Evolutionary conservation across 1,140 invertebrate species (phyloP).

Genomic region (Paraescarpia echinospica): DNA sequence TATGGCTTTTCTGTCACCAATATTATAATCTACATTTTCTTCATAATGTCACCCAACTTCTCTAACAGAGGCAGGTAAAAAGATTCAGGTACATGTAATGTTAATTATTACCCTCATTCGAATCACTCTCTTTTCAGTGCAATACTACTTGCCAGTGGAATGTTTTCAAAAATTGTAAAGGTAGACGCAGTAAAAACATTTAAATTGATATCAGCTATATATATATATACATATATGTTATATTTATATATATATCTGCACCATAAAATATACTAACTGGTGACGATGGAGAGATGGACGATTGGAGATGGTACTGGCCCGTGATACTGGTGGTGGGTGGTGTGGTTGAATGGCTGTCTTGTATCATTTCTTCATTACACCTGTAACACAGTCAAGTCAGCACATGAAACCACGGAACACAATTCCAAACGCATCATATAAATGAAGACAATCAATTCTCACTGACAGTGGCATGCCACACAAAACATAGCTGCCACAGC

Average conservation of each 20-base stretch:
- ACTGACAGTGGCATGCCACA: not conserved
- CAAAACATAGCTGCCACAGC: not conserved
- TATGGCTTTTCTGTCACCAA: not conserved
- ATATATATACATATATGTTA: too few species aligned
- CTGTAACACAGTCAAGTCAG: not conserved
- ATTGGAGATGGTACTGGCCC: not conserved
- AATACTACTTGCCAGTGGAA: not conserved
- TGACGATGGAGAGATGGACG: not conserved
- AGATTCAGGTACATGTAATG: not conserved
- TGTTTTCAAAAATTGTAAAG: not conserved
- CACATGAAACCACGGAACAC: not conserved
- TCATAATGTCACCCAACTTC: not conserved
- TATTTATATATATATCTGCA: not conserved
- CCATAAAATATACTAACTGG: not conserved
- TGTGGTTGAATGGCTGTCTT: not conserved
- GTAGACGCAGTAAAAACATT: not conserved
- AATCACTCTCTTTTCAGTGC: not conserved
- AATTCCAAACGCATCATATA: not conserved
- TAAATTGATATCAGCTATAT: not conserved
- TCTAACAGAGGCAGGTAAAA: not conserved
- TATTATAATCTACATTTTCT: not conserved
- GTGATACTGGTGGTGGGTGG: not conserved
- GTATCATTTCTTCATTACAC: not conserved
- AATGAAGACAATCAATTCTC: not conserved
- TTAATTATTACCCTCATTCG: not conserved